Base-by-base conservation (phyloP, 2,888 invertebrate genomes). In the Ametastegia equiseti region DNA sequence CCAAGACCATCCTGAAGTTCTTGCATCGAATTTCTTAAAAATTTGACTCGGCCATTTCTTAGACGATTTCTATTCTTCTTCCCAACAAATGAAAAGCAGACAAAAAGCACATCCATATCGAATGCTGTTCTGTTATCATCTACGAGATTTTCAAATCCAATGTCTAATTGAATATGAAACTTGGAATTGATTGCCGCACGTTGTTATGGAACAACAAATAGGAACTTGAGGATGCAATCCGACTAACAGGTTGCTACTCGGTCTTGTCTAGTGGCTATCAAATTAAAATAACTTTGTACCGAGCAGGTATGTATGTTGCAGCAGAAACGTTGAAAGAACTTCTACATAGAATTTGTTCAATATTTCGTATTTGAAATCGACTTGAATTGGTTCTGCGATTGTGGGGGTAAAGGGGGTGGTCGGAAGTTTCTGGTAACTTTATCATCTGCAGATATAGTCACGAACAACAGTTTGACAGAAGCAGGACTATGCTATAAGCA, bases 341-440 rank as follows among this genome's bases (percentile, higher is more conserved):
- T 60, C 11, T 15, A 54, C 27, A 30, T 39, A 15, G 15, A 63
- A 63, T 67, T 39, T 39, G 11, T 19, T 39, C 11, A 39, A 67
- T 39, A 67, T 19, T 67, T 67, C 39, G 23, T 27, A 36, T 19
- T 1, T 11, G 19, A 39, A 15, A 45, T 75, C 75, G 75, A 75
- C 30, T 33, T 36, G 75, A n/a, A 54, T 75, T 54, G 50, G 54
- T 45, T 15, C 45, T 23, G 23, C 33, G 71, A 71, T 27, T 45
- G 6, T 47, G 6, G 39, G 36, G 19, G n/a, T n/a, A n/a, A n/a
- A n/a, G n/a, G n/a, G 45, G 4, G 71, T 15, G 45, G 11, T 5
- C n/a, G 47, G 30, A 54, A 75, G 75, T 75, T 75, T 54, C 13
- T 47, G 23, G 5, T 33, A 75, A 54, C 75, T 75, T 75, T 75